phyloP scores from a whole-genome alignment of 2,888 invertebrate species.

The Amphiduros pacificus region DNA sequence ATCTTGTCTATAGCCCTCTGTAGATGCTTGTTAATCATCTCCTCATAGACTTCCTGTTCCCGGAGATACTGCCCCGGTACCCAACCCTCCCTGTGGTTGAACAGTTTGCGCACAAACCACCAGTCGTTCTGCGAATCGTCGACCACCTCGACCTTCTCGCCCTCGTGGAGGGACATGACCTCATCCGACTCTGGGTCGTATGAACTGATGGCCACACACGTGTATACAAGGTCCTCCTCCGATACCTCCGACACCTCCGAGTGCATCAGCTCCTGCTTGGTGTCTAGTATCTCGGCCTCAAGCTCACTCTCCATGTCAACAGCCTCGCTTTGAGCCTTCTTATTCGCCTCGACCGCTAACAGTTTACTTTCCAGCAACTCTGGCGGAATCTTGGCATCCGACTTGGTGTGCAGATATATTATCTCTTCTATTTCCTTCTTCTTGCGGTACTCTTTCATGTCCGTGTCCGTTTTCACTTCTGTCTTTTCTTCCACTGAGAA shows the following conservation, averaged over 20 bases:
- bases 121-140: slow-evolving; percentile 29
- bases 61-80: slow-evolving; percentile 31
- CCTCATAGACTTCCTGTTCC: slow-evolving; percentile 26
- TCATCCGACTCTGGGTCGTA: slow-evolving; percentile 36
- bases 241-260: slow-evolving; percentile 1
- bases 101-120: slow-evolving; percentile 33
- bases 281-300: neutral
- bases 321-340: neutral
- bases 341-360: neutral
- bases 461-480: slow-evolving; percentile 31
- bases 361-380: no score
- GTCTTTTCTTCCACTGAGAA: slow-evolving; percentile 30
- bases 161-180: slow-evolving; percentile 35
- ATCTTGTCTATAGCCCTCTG: slow-evolving; percentile 20
- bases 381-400: neutral
- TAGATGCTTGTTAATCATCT: slow-evolving; percentile 25
- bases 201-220: slow-evolving; percentile 26
- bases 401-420: slow-evolving; percentile 1
- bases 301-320: neutral
- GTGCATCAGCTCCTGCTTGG: neutral
- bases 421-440: slow-evolving; percentile 27
- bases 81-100: slow-evolving; percentile 28
- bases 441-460: slow-evolving; percentile 29
- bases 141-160: slow-evolving; percentile 34
- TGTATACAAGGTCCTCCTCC: neutral